Base-by-base conservation (phyloP, 2,888 invertebrate species). In the Corythucha ciliata region DNA sequence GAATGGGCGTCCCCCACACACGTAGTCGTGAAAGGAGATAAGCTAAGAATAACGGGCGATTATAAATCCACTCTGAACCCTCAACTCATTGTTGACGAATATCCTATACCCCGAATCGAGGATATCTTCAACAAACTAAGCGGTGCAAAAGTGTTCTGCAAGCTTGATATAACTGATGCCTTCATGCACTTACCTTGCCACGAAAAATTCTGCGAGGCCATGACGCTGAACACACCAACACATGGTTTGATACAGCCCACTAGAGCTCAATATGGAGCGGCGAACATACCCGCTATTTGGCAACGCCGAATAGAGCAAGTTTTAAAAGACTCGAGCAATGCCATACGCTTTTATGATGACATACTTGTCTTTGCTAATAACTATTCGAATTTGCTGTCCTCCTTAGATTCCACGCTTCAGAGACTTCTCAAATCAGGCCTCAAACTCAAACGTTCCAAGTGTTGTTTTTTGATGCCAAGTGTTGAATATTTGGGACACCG, bases 281-380 rank as follows among this genome's bases (percentile, higher is more conserved):
- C 57, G 4, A 59, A 56, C 26, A 58, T 58, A 36, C 57, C 58
- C 22, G 55, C 57, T 12, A 50, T 59, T 14, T 57, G 58, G 58
- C 57, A 59, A 26, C 53, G 55, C 1, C 46, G 53, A 2, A n/a
- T 42, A 14, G 42, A 42, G 16, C 27, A 42, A 3, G 26, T 42
- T 12, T 26, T 42, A 24, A 12, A 33, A 10, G 32, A 29, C 21
- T 29, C 33, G 18, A 18, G 16, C 10, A 33, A 32, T 4, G 29
- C 45, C 6, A 4, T 32, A 18, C 4, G 33, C 14, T 45, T 45
- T 18, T 45, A n/a, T 18, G 16, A 20, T 32, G 20, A 20, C 20
- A 25, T n/a, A n/a, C n/a, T n/a, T n/a, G n/a, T n/a, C n/a, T n/a
- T n/a, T n/a, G n/a, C n/a, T n/a, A n/a, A n/a, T n/a, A n/a, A n/a